Evolutionary conservation across 2,113 vertebrate genomes (phyloP).

Genomic region (Coracopsis vasa): DNA sequence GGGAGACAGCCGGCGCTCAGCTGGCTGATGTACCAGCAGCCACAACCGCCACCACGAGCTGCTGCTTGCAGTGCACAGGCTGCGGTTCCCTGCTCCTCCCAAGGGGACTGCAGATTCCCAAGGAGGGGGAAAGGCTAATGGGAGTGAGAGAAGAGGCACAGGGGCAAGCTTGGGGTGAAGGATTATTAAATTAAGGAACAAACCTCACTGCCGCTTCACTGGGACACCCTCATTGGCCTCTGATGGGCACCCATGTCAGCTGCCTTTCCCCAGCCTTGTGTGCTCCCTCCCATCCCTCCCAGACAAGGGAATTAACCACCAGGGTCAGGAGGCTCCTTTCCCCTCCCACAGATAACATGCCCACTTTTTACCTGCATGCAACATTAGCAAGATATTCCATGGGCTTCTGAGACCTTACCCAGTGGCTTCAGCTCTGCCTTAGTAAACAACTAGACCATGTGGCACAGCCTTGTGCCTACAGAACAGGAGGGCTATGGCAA

Average conservation of each 20-base stretch:
- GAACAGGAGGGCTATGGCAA: not conserved
- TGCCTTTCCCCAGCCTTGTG: not conserved
- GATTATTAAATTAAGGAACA: not conserved
- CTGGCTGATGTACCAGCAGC: slow-evolving; percentile 55
- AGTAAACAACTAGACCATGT: not conserved
- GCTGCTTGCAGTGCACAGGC: slow-evolving; percentile 56
- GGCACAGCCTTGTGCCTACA: not conserved
- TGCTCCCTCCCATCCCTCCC: not conserved
- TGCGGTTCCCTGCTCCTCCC: slow-evolving; percentile 50
- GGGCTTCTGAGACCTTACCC: not conserved
- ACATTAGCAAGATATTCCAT: not conserved
- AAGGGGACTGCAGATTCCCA: slow-evolving; percentile 43
- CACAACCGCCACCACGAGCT: slow-evolving; percentile 32
- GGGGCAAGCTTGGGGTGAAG: slow-evolving; percentile 28
- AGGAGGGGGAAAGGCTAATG: slow-evolving; percentile 42
- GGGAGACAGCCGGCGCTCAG: slow-evolving; percentile 64
- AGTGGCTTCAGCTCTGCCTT: not conserved
- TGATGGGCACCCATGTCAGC: fast-evolving
- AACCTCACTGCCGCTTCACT: not conserved
- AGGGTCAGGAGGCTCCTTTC: not conserved
- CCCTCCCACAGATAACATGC: not conserved
- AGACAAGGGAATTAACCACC: not conserved
- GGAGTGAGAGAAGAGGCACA: not conserved
- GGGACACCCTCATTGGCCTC: not conserved
- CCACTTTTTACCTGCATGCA: not conserved